phyloP scores from a whole-genome alignment of 2,797 vertebrate species.

The Spinus olivaceus region DNA sequence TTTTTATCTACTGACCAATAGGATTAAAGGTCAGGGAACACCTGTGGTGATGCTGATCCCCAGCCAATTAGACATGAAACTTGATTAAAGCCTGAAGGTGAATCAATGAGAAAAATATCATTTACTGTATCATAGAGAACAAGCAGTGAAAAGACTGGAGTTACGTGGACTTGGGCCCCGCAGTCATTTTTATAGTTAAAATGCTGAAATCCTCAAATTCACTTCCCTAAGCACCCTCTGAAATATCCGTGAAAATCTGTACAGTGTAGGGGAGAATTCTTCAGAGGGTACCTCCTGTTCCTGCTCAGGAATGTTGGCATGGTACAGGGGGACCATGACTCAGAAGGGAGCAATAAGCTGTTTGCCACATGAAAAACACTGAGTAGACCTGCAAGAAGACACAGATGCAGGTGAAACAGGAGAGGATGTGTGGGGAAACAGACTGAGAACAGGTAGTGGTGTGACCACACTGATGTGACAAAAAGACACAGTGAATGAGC shows the following conservation, averaged over 20 bases:
- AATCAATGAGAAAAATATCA: background rate
- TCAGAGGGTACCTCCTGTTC: background rate
- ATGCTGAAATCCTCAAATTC: background rate
- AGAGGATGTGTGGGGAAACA: background rate
- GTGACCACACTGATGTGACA: background rate
- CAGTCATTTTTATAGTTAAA: conserved; percentile 19
- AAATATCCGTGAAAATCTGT: background rate
- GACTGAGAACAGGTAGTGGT: background rate
- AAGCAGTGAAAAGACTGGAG: conserved; percentile 21
- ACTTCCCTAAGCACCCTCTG: background rate
- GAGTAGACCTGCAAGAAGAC: background rate
- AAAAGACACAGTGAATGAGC: background rate
- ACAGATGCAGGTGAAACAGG: background rate
- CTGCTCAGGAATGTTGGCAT: background rate
- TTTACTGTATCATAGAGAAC: conserved; percentile 14
- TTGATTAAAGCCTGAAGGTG: conserved; percentile 25
- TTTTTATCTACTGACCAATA: conserved; percentile 26
- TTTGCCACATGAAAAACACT: background rate
- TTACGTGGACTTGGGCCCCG: conserved; percentile 29
- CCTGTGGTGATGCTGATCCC: background rate
- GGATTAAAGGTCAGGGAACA: conserved; percentile 28
- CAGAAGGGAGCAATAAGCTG: background rate
- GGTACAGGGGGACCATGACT: background rate
- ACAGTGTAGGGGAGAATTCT: background rate
- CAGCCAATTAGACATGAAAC: conserved; percentile 8